Percentiles rank a stretch among this genome's conserved stretches.
Evolutionary conservation across 2,113 vertebrate species (phyloP).

Genomic region (Ailuropoda melanoleuca): DNA sequence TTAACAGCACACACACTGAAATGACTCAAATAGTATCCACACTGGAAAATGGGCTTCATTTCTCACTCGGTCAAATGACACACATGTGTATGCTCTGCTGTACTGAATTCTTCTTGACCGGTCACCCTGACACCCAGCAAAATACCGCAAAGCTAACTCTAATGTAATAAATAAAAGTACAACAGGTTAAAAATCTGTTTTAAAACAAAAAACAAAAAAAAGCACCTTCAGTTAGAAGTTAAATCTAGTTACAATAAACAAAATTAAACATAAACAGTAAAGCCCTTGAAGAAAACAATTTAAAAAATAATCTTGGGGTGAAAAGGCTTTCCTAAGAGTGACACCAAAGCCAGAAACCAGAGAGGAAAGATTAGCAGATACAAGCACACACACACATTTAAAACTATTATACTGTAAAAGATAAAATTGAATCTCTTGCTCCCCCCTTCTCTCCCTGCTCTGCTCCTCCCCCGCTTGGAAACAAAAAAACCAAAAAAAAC

Average conservation of each 20-base stretch:
- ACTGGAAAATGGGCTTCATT: neutral
- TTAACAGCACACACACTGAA: neutral
- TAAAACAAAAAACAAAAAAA: neutral
- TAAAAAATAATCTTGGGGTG: neutral
- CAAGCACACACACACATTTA: neutral
- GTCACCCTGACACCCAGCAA: neutral
- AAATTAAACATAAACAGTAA: conserved; percentile 8
- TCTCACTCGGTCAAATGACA: neutral
- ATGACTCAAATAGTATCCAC: neutral
- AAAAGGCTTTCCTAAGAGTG: neutral
- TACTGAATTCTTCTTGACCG: neutral
- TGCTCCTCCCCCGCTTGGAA: neutral
- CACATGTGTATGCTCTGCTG: neutral
- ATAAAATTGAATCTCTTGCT: neutral
- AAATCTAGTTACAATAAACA: neutral
- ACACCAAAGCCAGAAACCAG: conserved; percentile 21
- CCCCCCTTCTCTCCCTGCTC: neutral
- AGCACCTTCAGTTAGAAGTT: neutral
- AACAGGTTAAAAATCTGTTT: neutral
- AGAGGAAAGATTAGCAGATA: neutral
- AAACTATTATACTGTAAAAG: neutral
- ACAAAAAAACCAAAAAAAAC: neutral
- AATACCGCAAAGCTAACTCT: conserved; percentile 16
- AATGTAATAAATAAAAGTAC: neutral
- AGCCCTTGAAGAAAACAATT: neutral